A percentile compares a stretch with the other conserved stretches of the same genome.
phyloP scores from a whole-genome alignment of 2,888 invertebrate genomes.

The Ashinkailepas kermadecensis region DNA sequence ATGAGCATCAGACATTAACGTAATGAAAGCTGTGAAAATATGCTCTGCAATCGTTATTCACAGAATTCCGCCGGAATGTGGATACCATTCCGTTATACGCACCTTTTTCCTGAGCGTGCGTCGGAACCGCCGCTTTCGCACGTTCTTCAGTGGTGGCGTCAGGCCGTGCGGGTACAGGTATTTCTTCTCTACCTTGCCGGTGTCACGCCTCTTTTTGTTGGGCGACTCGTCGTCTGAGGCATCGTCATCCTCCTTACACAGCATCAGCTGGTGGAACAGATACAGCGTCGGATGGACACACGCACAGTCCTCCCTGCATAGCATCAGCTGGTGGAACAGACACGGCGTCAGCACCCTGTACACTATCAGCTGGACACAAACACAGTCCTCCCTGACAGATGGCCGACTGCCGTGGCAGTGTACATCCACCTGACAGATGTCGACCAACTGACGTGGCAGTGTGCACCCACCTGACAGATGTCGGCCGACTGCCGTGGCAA shows the following conservation, averaged over 20 bases:
- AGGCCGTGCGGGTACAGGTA: slow-evolving; percentile 92
- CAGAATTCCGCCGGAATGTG: too few relatives aligned
- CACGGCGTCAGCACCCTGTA: too few relatives aligned
- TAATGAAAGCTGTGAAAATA: too few relatives aligned
- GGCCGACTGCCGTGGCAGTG: too few relatives aligned
- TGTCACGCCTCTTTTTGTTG: slow-evolving; percentile 69
- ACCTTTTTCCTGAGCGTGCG: slow-evolving; percentile 90
- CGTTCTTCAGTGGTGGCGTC: slow-evolving; percentile 92
- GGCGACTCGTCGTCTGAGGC: slow-evolving; percentile 47
- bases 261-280: slow-evolving; percentile 28
- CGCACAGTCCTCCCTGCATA: too few relatives aligned
- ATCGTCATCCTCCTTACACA: slow-evolving; percentile 33
- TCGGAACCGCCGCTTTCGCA: slow-evolving; percentile 80
- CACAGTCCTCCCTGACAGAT: too few relatives aligned
- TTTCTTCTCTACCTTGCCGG: slow-evolving; percentile 78
- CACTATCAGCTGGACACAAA: too few relatives aligned
- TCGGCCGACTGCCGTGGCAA: background rate
- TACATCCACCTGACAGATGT: too few relatives aligned
- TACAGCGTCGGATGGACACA: too few relatives aligned
- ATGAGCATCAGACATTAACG: too few relatives aligned
- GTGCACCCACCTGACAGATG: background rate
- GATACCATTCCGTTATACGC: background rate
- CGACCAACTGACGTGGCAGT: background rate
- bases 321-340: too few relatives aligned
- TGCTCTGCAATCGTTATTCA: too few relatives aligned